phyloP scores from a whole-genome alignment of 1,140 invertebrate species.

The Trichoplusia ni region DNA sequence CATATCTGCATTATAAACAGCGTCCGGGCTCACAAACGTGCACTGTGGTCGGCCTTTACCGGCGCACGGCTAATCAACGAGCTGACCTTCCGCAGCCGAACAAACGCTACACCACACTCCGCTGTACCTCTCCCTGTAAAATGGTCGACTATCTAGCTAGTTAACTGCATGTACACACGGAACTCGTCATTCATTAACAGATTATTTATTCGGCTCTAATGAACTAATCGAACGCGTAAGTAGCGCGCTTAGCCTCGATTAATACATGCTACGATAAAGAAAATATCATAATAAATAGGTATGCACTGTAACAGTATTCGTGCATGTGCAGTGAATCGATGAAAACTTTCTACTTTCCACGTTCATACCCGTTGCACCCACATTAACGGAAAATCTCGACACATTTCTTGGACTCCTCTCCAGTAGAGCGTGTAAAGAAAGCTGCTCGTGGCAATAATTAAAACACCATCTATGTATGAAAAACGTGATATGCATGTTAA shows the following conservation, averaged over 20 bases:
- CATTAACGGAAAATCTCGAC: conserved; percentile 73
- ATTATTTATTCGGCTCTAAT: conserved; percentile 25
- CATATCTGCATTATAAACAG: conserved; percentile 83
- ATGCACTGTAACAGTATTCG: conserved; percentile 41
- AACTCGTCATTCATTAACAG: conserved; percentile 20
- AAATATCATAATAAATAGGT: conserved; percentile 17
- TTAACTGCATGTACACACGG: conserved; percentile 12
- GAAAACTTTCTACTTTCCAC: conserved; percentile 79
- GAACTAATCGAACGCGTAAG: conserved; percentile 20
- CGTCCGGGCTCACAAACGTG: conserved; percentile 78
- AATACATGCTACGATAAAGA: conserved; percentile 17
- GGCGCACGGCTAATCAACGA: conserved; percentile 78
- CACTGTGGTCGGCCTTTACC: conserved; percentile 79
- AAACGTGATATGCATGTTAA: conserved; percentile 26
- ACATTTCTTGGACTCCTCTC: conserved; percentile 69
- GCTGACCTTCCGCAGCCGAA: conserved; percentile 75
- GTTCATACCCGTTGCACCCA: conserved; percentile 55
- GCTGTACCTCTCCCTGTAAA: conserved; percentile 51
- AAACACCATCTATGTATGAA: conserved; percentile 28
- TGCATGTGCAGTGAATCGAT: conserved; percentile 77
- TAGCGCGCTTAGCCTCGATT: background rate
- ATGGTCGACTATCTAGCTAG: conserved; percentile 27
- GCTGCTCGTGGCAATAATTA: conserved; percentile 55
- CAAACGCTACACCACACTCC: conserved; percentile 64
- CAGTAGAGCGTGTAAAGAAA: conserved; percentile 75